These are phyloP conservation scores for Copidosoma aretas DNA, from an alignment of 2,888 invertebrate species.

Conservation along the genomic window DNA sequence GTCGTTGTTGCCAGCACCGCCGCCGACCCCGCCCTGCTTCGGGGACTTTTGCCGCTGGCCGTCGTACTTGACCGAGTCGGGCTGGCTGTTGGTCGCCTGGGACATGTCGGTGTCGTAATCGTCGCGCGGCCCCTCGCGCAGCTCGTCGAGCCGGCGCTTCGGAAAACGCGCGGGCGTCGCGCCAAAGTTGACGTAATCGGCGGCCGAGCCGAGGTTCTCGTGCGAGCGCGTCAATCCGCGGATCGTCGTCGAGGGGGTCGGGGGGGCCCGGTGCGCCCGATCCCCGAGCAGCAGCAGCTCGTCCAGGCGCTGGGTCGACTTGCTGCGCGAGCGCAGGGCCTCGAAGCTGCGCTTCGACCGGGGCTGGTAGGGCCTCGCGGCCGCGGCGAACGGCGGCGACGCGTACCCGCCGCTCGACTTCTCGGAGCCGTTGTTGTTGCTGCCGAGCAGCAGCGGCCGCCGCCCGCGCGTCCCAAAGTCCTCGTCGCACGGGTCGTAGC, in stretches of 20 bases:
- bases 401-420: constrained; percentile 39
- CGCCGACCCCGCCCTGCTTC: constrained; percentile 52
- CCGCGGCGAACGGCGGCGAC: constrained; percentile 48
- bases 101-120: constrained; percentile 61
- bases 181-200: constrained; percentile 53
- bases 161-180: constrained; percentile 44
- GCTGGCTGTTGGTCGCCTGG: constrained; percentile 57
- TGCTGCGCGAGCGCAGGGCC: constrained; percentile 55
- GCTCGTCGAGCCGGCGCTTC: constrained; percentile 51
- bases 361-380: constrained; percentile 46
- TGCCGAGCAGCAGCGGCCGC: too few relatives aligned
- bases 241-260: too few relatives aligned
- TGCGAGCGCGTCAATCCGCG: constrained; percentile 57
- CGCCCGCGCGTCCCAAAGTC: constrained; percentile 40
- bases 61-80: constrained; percentile 53
- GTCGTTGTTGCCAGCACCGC: too few relatives aligned
- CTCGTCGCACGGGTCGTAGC: constrained; percentile 51
- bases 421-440: constrained; percentile 33
- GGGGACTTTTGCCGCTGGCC: constrained; percentile 56
- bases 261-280: constrained; percentile 39
- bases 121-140: constrained; percentile 55
- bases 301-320: constrained; percentile 57
- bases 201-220: constrained; percentile 52
- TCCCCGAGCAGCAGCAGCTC: constrained; percentile 50
- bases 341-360: constrained; percentile 54